Conservation (phyloP, 2,888 invertebrate genomes). For the Disparrhopalites patrizii region DNA sequence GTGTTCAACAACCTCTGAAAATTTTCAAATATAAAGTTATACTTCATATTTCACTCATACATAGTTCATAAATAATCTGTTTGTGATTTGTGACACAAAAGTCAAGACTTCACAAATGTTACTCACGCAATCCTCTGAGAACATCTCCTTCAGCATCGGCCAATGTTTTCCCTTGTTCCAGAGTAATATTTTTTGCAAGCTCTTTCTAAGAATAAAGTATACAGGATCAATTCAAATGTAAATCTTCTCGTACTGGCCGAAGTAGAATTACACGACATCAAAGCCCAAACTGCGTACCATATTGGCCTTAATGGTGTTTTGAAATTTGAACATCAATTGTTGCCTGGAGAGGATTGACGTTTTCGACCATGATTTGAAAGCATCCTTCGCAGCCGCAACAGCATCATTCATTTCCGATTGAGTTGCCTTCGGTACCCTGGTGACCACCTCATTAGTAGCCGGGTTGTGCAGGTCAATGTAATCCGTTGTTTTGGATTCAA, state of each 20-base stretch:
- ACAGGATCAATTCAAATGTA: too few species aligned
- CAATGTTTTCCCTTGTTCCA: conserved; percentile 95
- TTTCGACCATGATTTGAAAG: conserved; percentile 78
- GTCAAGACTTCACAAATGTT: conserved; percentile 49
- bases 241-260: too few species aligned
- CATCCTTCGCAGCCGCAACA: conserved; percentile 76
- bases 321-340: conserved; percentile 83
- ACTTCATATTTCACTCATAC: not conserved
- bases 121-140: conserved; percentile 88
- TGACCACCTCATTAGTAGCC: conserved; percentile 76
- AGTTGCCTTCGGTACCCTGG: conserved; percentile 85
- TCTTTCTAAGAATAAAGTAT: conserved; percentile 64
- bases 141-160: conserved; percentile 98
- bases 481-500: conserved; percentile 84
- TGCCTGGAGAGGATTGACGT: conserved; percentile 89
- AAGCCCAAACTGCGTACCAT: conserved; percentile 62
- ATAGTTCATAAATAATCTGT: not conserved
- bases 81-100: not conserved
- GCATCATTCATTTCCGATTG: conserved; percentile 83
- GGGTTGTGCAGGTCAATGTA: conserved; percentile 97
- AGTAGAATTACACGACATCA: too few species aligned
- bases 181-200: conserved; percentile 84
- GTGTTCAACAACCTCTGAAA: conserved; percentile 89
- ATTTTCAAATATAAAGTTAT: not conserved
- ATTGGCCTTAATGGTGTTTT: conserved; percentile 79